These are phyloP conservation scores for Oligia strigilis DNA, from an alignment of 2,888 invertebrate genomes.

Conservation along the genomic window DNA sequence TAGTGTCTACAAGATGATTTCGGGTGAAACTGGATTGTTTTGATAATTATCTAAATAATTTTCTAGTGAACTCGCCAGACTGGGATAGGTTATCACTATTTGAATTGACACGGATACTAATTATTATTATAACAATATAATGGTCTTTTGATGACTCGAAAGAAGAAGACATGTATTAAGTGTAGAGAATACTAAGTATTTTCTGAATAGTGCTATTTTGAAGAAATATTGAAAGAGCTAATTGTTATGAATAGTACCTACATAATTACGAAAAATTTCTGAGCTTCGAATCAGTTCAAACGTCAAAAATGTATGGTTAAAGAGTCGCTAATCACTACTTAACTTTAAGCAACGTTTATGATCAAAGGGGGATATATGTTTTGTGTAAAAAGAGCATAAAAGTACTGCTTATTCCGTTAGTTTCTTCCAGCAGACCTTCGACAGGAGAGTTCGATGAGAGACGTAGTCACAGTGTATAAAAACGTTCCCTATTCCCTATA, in stretches of 20 bases:
- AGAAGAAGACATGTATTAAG: neutral
- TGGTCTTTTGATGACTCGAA: neutral
- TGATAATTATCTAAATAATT: constrained; percentile 38
- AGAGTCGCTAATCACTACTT: too few species aligned
- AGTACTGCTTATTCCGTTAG: neutral
- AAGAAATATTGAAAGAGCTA: neutral
- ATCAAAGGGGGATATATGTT: too few species aligned
- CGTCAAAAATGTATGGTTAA: too few species aligned
- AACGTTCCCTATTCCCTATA: too few species aligned
- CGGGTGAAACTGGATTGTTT: constrained; percentile 45
- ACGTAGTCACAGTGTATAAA: neutral
- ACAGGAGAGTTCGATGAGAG: neutral
- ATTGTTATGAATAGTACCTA: neutral
- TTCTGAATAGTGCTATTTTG: neutral
- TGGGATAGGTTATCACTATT: constrained; percentile 35
- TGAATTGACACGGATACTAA: constrained; percentile 37
- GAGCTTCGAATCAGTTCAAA: too few species aligned
- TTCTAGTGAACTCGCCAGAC: constrained; percentile 28
- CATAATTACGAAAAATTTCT: too few species aligned
- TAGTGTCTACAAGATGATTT: constrained; percentile 32
- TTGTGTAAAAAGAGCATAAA: neutral
- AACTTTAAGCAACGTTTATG: too few species aligned
- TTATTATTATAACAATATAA: neutral
- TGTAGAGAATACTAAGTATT: neutral
- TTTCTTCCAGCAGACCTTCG: neutral